Conservation (phyloP, 2,113 vertebrate genomes). For the Colinus virginianus region DNA sequence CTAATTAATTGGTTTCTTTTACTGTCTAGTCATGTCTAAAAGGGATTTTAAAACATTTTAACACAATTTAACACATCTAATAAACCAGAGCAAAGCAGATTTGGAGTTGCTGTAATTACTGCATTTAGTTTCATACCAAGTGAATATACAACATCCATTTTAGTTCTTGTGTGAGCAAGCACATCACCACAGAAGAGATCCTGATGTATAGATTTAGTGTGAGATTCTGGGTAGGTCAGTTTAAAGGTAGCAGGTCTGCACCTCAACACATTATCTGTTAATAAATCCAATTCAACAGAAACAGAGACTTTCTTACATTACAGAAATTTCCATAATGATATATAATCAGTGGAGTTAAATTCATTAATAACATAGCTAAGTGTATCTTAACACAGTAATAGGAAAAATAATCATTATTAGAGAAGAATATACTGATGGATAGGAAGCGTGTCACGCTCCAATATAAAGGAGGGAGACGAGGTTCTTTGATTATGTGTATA, state of each 20-base stretch:
- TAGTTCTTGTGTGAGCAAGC: not conserved
- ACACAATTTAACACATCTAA: constrained; percentile 22
- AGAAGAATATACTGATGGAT: not conserved
- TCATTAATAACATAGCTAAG: not conserved
- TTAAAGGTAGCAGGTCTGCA: not conserved
- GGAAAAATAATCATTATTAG: not conserved
- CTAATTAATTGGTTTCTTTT: constrained; percentile 45
- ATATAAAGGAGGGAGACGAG: no score
- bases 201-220: not conserved
- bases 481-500: no score
- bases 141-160: not conserved
- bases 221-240: not conserved
- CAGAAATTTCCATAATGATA: not conserved
- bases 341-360: not conserved
- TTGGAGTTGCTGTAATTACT: not conserved
- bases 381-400: not conserved
- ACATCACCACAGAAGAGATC: rapidly evolving
- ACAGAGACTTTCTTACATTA: not conserved
- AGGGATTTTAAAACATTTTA: not conserved
- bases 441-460: no score
- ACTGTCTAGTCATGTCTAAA: constrained; percentile 1
- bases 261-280: not conserved
- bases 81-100: not conserved
- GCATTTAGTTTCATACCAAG: not conserved
- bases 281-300: not conserved